A percentile compares a stretch with the other conserved stretches of the same genome.
phyloP scores from a whole-genome alignment of 2,888 invertebrate species.

The Parnassius smintheus region DNA sequence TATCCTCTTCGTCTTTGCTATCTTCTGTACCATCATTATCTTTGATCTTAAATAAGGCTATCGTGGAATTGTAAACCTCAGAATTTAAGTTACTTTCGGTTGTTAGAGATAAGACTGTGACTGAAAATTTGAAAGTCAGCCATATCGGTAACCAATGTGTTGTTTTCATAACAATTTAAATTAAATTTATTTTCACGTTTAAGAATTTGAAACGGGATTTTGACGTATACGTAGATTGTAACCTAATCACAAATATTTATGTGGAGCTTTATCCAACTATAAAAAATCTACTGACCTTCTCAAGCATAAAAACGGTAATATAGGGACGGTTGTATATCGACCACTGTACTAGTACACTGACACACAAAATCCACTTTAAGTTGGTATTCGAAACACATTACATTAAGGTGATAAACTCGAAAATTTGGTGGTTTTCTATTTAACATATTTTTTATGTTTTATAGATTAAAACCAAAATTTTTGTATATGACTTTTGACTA shows the following conservation, averaged over 20 bases:
- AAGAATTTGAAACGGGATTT: neutral
- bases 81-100: neutral
- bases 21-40: neutral
- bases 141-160: constrained; percentile 15
- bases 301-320: constrained; percentile 8
- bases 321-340: constrained; percentile 28
- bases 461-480: no score
- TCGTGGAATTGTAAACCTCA: neutral
- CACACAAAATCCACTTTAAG: constrained; percentile 13
- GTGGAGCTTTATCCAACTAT: constrained; percentile 12
- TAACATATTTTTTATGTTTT: no score
- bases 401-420: no score
- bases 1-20: neutral
- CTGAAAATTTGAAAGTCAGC: constrained; percentile 1
- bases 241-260: constrained; percentile 11
- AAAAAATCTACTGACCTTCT: constrained; percentile 15
- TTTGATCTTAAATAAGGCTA: neutral
- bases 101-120: neutral
- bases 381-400: no score
- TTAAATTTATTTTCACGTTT: neutral
- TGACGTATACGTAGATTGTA: neutral
- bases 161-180: neutral
- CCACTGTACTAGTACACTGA: constrained; percentile 23
- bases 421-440: no score
- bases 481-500: no score